Conservation (phyloP, 2,888 invertebrate genomes). For the Dolichopus griseipennis region DNA sequence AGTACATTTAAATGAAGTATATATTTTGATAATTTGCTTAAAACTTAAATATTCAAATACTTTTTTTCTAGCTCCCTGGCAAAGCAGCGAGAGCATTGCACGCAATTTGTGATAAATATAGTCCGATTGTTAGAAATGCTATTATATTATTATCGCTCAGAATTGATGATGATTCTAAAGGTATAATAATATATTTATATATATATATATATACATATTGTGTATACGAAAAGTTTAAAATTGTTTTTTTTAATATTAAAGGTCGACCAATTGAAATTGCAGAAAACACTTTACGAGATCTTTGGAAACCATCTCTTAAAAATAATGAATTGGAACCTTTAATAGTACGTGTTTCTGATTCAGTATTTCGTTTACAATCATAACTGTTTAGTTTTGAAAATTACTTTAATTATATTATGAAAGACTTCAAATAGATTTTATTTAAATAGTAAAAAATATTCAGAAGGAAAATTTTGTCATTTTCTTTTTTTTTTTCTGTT, state of each 20-base stretch:
- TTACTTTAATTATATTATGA: no score
- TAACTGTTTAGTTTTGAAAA: neutral
- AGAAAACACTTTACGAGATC: conserved; percentile 25
- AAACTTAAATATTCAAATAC: conserved; percentile 1
- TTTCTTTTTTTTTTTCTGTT: no score
- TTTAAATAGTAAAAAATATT: no score
- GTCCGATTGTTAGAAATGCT: conserved; percentile 42
- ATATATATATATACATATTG: conserved; percentile 8
- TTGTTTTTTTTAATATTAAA: conserved; percentile 8
- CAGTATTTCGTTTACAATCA: conserved; percentile 30
- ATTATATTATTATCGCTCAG: conserved; percentile 43
- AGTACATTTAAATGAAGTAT: conserved; percentile 34
- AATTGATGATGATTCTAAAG: conserved; percentile 24
- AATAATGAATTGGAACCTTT: conserved; percentile 32
- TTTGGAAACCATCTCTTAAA: conserved; percentile 31
- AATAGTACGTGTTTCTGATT: conserved; percentile 37
- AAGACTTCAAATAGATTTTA: no score
- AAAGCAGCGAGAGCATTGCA: conserved; percentile 46
- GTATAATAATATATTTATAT: conserved; percentile 17
- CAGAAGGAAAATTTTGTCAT: no score
- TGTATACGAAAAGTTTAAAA: no score
- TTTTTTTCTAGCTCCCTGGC: conserved; percentile 30
- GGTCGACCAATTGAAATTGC: conserved; percentile 26
- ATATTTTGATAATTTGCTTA: conserved; percentile 14
- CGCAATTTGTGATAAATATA: conserved; percentile 48